Base-by-base conservation (phyloP, 2,113 vertebrate species). In the Spermophilus dauricus region DNA sequence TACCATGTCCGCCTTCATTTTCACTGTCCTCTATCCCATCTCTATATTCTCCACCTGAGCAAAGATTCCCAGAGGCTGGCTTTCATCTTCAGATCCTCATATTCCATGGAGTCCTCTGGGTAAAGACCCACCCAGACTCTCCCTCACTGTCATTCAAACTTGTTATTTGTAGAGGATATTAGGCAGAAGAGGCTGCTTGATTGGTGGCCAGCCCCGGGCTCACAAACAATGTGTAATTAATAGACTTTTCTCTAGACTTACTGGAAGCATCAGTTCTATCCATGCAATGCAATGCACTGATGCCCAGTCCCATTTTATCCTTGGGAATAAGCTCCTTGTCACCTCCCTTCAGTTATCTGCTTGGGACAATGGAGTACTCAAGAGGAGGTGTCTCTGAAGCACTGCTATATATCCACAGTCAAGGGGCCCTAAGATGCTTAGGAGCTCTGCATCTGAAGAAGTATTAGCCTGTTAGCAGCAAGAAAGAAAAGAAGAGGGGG, bases 361-460 rank as follows among this genome's bases (percentile, higher is more conserved):
- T 89, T 39, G 69, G 56, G 80, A 73, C n/a, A 70, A 61, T 18
- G 26, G 63, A 76, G 8, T 89, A 56, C 89, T 92, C 56, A 75
- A 39, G 75, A 85, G 73, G 22, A 96, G 53, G 91, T 7, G 69
- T 53, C 0, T 94, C 83, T 61, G 39, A 83, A 69, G 16, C 28
- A 0, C 86, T 94, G 24, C 48, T 97, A 76, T 45, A 69, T 82
- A 45, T 88, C 80, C 95, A 95, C 97, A 75, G 92, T 90, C 94
- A 63, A 51, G 95, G 67, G 88, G 63, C 89, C 5, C 37, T 32
- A 42, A 88, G 89, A 96, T 69, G 89, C 80, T 86, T 37, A 75
- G 76, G 70, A 18, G 30, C 72, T 86, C 81, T 91, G 77, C n/a
- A n/a, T 94, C 80, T 53, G 67, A 81, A 72, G 73, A 91, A 91